Percentiles rank a stretch among this genome's conserved stretches.
These are phyloP conservation scores for Acronicta psi DNA, from an alignment of 2,888 invertebrate species.

Conservation along the genomic window DNA sequence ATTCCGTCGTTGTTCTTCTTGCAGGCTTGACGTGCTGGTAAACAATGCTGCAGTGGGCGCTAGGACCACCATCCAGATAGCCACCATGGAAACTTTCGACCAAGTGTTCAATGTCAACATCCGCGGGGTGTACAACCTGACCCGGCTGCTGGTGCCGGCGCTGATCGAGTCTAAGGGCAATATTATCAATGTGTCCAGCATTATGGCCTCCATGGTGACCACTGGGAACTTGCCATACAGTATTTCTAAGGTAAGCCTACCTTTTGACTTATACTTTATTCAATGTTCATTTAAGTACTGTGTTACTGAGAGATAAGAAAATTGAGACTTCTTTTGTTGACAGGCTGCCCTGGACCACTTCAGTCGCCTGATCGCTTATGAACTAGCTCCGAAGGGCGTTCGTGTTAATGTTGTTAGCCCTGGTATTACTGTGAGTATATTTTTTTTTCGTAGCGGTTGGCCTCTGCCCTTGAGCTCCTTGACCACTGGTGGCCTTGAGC, in stretches of 20 bases:
- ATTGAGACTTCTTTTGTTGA: constrained; percentile 30
- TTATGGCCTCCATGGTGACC: constrained; percentile 91
- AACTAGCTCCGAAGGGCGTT: constrained; percentile 89
- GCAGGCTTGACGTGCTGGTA: constrained; percentile 60
- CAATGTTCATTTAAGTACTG: too few species aligned
- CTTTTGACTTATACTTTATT: not conserved
- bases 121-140: constrained; percentile 89
- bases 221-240: constrained; percentile 95
- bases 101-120: constrained; percentile 91
- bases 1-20: not conserved
- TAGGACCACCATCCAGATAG: constrained; percentile 64
- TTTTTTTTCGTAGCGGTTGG: too few species aligned
- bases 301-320: too few species aligned
- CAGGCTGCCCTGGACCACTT: constrained; percentile 71
- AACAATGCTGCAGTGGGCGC: constrained; percentile 89
- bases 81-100: constrained; percentile 64
- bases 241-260: constrained; percentile 93
- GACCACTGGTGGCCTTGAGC: too few species aligned
- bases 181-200: constrained; percentile 93
- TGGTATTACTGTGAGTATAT: constrained; percentile 90
- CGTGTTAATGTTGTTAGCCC: constrained; percentile 93
- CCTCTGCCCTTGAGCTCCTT: too few species aligned
- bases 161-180: constrained; percentile 90
- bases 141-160: constrained; percentile 91
- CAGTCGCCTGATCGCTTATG: constrained; percentile 90